These are phyloP conservation scores for Alouatta palliata DNA, from an alignment of 2,113 vertebrate species.

Conservation along the genomic window DNA sequence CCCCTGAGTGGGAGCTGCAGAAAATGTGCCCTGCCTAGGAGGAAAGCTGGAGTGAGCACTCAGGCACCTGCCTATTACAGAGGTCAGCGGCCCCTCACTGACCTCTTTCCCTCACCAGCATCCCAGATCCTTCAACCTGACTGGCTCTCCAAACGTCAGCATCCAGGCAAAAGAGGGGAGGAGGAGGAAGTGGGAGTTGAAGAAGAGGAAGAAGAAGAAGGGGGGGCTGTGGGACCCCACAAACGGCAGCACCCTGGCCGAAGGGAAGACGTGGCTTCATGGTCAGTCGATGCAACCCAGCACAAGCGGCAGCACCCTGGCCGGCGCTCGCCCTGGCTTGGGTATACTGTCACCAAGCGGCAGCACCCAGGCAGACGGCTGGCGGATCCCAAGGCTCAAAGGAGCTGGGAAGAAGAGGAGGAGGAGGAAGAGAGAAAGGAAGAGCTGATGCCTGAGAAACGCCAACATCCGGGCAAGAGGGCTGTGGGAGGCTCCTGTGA, in stretches of 20 bases:
- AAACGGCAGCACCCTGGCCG: constrained; percentile 87
- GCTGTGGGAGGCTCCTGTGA: constrained; percentile 86
- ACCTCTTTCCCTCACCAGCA: constrained; percentile 83
- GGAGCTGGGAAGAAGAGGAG: constrained; percentile 76
- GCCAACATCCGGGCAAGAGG: constrained; percentile 91
- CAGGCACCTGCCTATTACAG: neutral
- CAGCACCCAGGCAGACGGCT: constrained; percentile 87
- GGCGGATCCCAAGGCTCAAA: constrained; percentile 60
- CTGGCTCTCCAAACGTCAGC: constrained; percentile 90
- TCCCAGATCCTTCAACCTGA: constrained; percentile 77
- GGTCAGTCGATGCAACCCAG: neutral
- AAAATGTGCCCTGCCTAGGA: neutral
- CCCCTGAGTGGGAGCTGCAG: neutral
- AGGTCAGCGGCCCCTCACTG: neutral
- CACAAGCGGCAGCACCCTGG: constrained; percentile 89
- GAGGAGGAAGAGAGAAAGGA: constrained; percentile 75
- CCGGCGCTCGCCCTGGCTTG: constrained; percentile 82
- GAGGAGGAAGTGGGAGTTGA: constrained; percentile 43
- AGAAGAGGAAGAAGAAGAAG: constrained; percentile 75
- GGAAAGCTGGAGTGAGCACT: neutral
- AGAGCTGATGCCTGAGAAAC: constrained; percentile 83
- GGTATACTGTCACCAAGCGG: constrained; percentile 55
- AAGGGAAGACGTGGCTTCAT: constrained; percentile 78
- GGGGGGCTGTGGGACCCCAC: neutral
- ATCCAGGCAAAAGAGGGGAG: constrained; percentile 87